These are phyloP conservation scores for Polymixis lichenea DNA, from an alignment of 2,888 invertebrate genomes.

Conservation along the genomic window DNA sequence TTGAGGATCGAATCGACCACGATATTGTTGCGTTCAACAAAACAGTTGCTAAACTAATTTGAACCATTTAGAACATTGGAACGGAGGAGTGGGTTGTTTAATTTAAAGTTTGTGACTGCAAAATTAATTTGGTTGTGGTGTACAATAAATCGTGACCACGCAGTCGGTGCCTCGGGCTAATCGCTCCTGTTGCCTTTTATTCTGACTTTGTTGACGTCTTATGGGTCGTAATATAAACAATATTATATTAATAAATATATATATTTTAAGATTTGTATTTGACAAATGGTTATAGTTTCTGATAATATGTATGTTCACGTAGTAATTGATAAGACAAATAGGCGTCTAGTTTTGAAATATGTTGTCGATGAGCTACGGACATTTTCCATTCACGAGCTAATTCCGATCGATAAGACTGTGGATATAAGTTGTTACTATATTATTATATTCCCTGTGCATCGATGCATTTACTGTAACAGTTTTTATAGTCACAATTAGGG, in stretches of 20 bases:
- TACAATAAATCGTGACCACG: constrained; percentile 86
- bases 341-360: constrained; percentile 32
- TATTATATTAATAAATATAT: constrained; percentile 47
- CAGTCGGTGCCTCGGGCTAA: constrained; percentile 83
- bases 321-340: constrained; percentile 45
- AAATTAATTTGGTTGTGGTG: constrained; percentile 76
- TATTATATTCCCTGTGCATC: constrained; percentile 54
- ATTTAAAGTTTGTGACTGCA: constrained; percentile 69
- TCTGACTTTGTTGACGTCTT: constrained; percentile 74
- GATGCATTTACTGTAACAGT: constrained; percentile 62
- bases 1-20: constrained; percentile 64
- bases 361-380: constrained; percentile 34
- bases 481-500: constrained; percentile 66
- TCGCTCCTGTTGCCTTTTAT: constrained; percentile 87
- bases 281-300: constrained; percentile 33
- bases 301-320: constrained; percentile 29
- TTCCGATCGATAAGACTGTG: constrained; percentile 46
- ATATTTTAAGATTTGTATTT: constrained; percentile 34
- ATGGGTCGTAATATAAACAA: constrained; percentile 51
- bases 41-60: constrained; percentile 66
- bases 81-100: constrained; percentile 69
- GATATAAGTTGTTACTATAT: constrained; percentile 35
- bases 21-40: constrained; percentile 60
- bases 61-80: constrained; percentile 64
- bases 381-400: constrained; percentile 44